These are phyloP conservation scores for Ctenosaura bakeri DNA, from an alignment of 2,797 vertebrate species.

Conservation along the genomic window DNA sequence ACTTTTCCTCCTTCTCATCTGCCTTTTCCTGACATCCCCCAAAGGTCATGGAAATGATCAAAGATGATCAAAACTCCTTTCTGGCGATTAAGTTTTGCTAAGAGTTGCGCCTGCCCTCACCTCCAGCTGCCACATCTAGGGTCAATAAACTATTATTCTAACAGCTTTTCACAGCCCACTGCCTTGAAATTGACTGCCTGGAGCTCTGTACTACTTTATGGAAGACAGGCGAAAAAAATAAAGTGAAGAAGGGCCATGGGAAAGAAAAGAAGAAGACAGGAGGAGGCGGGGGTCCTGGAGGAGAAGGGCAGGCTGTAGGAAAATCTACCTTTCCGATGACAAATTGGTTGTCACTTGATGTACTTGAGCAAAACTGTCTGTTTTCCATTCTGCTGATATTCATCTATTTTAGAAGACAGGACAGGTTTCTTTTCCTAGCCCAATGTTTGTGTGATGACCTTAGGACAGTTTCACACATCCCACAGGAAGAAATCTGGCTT, in stretches of 20 bases:
- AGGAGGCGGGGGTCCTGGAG: neutral
- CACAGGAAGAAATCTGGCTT: neutral
- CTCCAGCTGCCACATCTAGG: conserved; percentile 76
- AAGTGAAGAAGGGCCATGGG: conserved; percentile 16
- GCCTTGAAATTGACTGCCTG: conserved; percentile 76
- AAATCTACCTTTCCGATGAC: neutral
- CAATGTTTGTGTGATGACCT: neutral
- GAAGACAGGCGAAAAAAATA: conserved; percentile 42
- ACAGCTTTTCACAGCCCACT: conserved; percentile 78
- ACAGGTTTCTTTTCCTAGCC: neutral
- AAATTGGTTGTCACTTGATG: neutral
- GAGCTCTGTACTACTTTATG: conserved; percentile 71
- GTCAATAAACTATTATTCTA: conserved; percentile 82
- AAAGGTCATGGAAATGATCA: conserved; percentile 74
- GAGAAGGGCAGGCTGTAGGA: neutral
- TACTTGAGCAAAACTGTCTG: neutral
- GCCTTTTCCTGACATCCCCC: conserved; percentile 27
- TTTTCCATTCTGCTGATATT: neutral
- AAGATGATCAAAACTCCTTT: conserved; percentile 64
- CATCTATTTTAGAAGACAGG: neutral
- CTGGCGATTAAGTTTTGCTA: conserved; percentile 54
- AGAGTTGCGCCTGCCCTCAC: conserved; percentile 61
- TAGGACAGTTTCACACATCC: neutral
- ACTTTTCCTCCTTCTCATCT: neutral
- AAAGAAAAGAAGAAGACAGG: conserved; percentile 21